Percentiles rank a stretch among this genome's conserved stretches.
phyloP scores from a whole-genome alignment of 2,888 invertebrate species.

The Hecatera dysodea region DNA sequence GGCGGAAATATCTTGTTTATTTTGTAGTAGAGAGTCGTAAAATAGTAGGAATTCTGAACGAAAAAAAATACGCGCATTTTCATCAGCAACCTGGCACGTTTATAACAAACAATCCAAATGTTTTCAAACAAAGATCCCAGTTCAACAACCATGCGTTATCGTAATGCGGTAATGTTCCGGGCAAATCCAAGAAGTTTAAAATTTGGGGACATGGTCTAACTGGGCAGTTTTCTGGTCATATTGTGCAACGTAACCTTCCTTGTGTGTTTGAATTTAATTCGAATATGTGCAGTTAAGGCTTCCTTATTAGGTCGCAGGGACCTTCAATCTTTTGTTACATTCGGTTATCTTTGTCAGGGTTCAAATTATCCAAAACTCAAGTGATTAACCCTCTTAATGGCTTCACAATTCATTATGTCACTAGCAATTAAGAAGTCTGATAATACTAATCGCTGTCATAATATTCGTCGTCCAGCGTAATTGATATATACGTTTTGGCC shows the following conservation, averaged over 20 bases:
- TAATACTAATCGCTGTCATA: not conserved
- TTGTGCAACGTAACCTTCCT: constrained; percentile 16
- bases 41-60: not conserved
- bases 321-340: constrained; percentile 13
- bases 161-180: constrained; percentile 22
- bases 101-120: constrained; percentile 21
- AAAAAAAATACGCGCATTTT: not conserved
- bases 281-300: not conserved
- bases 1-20: constrained; percentile 13
- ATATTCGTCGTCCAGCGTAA: constrained; percentile 1
- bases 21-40: constrained; percentile 5
- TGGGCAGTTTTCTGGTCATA: constrained; percentile 10
- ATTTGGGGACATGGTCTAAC: constrained; percentile 32
- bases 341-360: too few relatives aligned
- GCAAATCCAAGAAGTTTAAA: constrained; percentile 27
- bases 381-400: constrained; percentile 21
- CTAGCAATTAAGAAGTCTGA: constrained; percentile 9
- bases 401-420: constrained; percentile 41
- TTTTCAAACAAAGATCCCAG: constrained; percentile 39
- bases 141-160: not conserved
- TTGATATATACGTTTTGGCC: constrained; percentile 43
- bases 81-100: not conserved
- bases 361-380: constrained; percentile 15
- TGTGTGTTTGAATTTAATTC: constrained; percentile 6
- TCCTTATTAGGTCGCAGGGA: constrained; percentile 8